A percentile compares a stretch with the other conserved stretches of the same genome.
These are phyloP conservation scores for Willowsia nigromaculata DNA, from an alignment of 2,888 invertebrate species.

Conservation along the genomic window DNA sequence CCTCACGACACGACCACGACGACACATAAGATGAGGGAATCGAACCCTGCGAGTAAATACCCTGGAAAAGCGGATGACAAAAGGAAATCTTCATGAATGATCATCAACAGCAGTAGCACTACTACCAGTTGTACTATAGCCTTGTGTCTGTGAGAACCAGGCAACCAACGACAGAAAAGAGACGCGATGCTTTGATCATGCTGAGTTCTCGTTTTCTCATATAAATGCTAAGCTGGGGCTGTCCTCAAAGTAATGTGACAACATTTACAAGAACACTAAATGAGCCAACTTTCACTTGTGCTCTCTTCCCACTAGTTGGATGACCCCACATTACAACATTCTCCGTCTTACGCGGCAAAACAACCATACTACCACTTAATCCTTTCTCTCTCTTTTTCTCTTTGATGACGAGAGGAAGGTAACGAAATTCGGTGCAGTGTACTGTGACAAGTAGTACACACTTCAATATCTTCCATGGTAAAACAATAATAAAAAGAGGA, in stretches of 20 bases:
- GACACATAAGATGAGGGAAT: background rate
- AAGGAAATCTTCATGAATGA: constrained; percentile 14
- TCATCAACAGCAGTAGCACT: background rate
- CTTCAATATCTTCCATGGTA: background rate
- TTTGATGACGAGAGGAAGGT: background rate
- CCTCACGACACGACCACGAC: background rate
- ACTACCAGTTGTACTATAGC: too few species aligned
- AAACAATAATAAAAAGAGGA: background rate
- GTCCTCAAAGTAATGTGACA: background rate
- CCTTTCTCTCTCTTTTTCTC: too few species aligned
- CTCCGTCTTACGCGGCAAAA: background rate
- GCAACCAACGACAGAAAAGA: background rate
- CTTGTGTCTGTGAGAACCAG: background rate
- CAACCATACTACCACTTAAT: background rate
- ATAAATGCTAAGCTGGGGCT: constrained; percentile 22
- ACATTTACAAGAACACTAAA: too few species aligned
- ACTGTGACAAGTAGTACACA: background rate
- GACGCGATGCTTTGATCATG: background rate
- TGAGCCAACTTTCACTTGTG: too few species aligned
- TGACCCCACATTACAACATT: background rate
- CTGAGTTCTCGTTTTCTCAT: background rate
- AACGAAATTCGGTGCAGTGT: background rate
- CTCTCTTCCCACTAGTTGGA: too few species aligned
- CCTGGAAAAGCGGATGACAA: constrained; percentile 25
- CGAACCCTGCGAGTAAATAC: background rate